These are phyloP conservation scores for Aphyosemion australe DNA, from an alignment of 2,113 vertebrate genomes.

Conservation along the genomic window DNA sequence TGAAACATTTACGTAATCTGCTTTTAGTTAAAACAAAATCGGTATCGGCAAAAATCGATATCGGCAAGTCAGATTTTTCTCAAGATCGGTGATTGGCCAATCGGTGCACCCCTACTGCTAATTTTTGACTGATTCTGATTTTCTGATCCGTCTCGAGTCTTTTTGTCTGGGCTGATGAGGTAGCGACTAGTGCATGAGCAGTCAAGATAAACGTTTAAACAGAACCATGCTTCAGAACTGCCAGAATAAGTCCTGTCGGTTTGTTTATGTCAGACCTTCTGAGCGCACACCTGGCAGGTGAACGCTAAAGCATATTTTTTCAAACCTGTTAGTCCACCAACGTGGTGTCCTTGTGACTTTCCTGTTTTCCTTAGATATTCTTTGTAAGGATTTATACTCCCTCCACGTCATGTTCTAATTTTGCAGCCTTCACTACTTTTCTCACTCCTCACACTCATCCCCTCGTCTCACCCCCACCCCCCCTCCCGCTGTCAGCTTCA, in stretches of 20 bases:
- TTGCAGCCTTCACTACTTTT: constrained; percentile 11
- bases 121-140: no score
- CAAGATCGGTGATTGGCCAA: no score
- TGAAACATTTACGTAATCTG: no score
- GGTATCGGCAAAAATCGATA: no score
- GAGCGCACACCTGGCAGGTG: constrained; percentile 27
- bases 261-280: constrained; percentile 43
- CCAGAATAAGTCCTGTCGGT: not conserved
- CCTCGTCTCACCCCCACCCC: constrained; percentile 3
- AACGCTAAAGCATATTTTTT: constrained; percentile 20
- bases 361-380: constrained; percentile 7
- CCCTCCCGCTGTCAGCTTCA: constrained; percentile 33
- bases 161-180: no score
- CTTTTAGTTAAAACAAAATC: no score
- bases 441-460: constrained; percentile 7
- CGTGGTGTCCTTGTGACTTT: constrained; percentile 20
- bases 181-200: no score
- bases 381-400: not conserved
- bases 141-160: no score
- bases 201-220: no score
- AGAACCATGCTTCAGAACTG: no score
- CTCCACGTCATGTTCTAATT: constrained; percentile 4
- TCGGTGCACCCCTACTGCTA: no score
- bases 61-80: no score
- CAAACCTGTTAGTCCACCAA: constrained; percentile 31